Conservation (phyloP, 2,888 invertebrate genomes). For the Cremastinae sp. region DNA sequence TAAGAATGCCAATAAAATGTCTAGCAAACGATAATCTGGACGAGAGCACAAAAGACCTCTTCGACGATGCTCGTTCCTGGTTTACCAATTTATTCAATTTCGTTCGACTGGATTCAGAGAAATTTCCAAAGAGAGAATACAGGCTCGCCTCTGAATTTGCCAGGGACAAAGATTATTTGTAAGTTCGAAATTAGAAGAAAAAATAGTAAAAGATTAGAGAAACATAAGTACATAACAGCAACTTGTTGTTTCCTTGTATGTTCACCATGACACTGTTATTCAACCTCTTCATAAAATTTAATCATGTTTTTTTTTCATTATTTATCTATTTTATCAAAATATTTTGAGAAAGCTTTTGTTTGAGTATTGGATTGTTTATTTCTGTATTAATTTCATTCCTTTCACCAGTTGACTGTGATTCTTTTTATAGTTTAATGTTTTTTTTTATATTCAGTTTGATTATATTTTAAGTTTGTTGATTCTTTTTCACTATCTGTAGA, state of each 20-base stretch:
- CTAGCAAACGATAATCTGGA: constrained; percentile 64
- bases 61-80: constrained; percentile 80
- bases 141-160: constrained; percentile 86
- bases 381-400: too few species aligned
- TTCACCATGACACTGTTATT: too few species aligned
- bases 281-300: too few species aligned
- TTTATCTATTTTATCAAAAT: too few species aligned
- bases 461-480: too few species aligned
- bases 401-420: too few species aligned
- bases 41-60: constrained; percentile 74
- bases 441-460: too few species aligned
- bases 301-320: too few species aligned
- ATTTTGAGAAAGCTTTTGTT: too few species aligned
- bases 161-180: constrained; percentile 88
- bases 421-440: too few species aligned
- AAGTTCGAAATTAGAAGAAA: constrained; percentile 75
- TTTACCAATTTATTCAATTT: constrained; percentile 82
- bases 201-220: too few species aligned
- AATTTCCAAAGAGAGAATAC: constrained; percentile 85
- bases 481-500: constrained; percentile 36
- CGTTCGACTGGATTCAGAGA: constrained; percentile 83
- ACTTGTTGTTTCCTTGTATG: constrained; percentile 52
- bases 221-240: constrained; percentile 26
- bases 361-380: too few species aligned
- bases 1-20: constrained; percentile 88